Evolutionary conservation across 1,140 invertebrate species (phyloP).

Genomic region (Aphelinus certus): DNA sequence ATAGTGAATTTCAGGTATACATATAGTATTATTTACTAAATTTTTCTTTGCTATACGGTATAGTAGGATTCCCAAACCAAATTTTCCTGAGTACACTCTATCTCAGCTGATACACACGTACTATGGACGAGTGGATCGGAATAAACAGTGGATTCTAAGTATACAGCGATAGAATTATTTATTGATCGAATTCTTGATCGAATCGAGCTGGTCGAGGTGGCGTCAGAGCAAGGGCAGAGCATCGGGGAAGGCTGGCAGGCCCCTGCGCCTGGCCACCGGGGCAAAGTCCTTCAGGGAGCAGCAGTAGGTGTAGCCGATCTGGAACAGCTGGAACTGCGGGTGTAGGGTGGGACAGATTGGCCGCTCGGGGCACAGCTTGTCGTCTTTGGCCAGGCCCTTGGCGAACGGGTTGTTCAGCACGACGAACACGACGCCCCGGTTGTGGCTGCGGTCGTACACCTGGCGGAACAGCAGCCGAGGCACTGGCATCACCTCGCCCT

Average conservation of each 20-base stretch:
- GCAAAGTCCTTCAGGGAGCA: conserved; percentile 12
- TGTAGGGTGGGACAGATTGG: not conserved
- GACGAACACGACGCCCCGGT: not conserved
- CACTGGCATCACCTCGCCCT: not conserved
- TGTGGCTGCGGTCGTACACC: not conserved
- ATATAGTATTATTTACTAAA: too few species aligned
- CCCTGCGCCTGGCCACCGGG: not conserved
- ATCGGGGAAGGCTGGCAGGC: not conserved
- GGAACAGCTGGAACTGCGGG: not conserved
- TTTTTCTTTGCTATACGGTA: too few species aligned
- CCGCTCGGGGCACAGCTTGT: not conserved
- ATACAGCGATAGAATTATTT: too few species aligned
- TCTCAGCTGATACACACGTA: too few species aligned
- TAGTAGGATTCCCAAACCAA: too few species aligned
- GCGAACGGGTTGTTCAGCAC: conserved; percentile 4
- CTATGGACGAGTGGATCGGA: too few species aligned
- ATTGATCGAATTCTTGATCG: not conserved
- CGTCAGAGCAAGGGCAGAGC: not conserved
- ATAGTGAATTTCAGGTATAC: too few species aligned
- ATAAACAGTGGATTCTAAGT: too few species aligned
- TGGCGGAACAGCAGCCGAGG: not conserved
- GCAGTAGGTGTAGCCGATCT: conserved; percentile 8
- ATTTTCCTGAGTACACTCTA: too few species aligned
- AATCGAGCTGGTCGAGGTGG: too few species aligned
- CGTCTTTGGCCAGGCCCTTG: not conserved